Evolutionary conservation across 37 sponge, comb jelly and placozoan genomes (phyloP).

Genomic region (Dysidea cf. avara): DNA sequence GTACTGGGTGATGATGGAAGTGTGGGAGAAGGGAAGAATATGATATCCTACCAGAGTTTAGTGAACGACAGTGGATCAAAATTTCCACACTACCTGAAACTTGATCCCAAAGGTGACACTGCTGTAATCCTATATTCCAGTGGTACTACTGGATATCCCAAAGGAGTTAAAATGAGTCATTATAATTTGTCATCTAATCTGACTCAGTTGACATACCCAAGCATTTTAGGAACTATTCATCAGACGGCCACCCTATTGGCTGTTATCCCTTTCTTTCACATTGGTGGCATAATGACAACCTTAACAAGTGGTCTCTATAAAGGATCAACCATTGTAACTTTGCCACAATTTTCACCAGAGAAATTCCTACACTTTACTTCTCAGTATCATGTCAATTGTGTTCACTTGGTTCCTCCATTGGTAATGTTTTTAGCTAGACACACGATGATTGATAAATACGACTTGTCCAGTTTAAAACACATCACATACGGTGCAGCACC

Average conservation of each 20-base stretch:
- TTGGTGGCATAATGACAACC: slow-evolving; percentile 67
- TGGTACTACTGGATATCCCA: too few relatives aligned
- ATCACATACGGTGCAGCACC: slow-evolving; percentile 85
- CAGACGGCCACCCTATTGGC: slow-evolving; percentile 18
- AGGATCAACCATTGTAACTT: slow-evolving; percentile 51
- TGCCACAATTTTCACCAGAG: slow-evolving; percentile 74
- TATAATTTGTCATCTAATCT: slow-evolving; percentile 60
- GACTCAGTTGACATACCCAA: slow-evolving; percentile 37
- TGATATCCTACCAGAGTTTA: too few relatives aligned
- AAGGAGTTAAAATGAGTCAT: slow-evolving; percentile 88
- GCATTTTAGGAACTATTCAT: slow-evolving; percentile 3
- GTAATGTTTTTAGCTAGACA: slow-evolving; percentile 84
- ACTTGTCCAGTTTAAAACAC: slow-evolving; percentile 53
- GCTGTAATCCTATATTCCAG: too few relatives aligned
- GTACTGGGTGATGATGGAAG: too few relatives aligned
- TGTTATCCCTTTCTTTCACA: slow-evolving; percentile 81
- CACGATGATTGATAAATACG: too few relatives aligned
- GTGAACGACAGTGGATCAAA: too few relatives aligned
- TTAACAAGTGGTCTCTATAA: slow-evolving; percentile 36
- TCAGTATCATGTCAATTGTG: slow-evolving; percentile 37
- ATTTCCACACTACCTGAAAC: slow-evolving; percentile 60
- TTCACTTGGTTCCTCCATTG: slow-evolving; percentile 75
- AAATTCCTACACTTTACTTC: slow-evolving; percentile 56
- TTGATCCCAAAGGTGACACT: slow-evolving; percentile 83
- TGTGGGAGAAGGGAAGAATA: too few relatives aligned